Base-by-base conservation (phyloP, 2,113 vertebrate species). In the Rallus limicola region DNA sequence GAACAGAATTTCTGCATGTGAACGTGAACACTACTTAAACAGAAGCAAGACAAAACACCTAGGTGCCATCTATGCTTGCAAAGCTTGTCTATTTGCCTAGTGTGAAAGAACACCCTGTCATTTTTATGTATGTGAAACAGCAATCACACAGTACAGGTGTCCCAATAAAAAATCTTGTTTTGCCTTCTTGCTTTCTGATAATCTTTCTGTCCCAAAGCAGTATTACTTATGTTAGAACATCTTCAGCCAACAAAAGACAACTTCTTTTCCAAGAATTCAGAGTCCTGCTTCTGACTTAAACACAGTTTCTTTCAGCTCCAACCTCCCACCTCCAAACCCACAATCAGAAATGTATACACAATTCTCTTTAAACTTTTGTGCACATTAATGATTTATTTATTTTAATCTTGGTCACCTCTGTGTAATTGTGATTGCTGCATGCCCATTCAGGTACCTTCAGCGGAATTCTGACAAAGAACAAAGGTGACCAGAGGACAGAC, bases 211-310 rank as follows among this genome's bases (percentile, higher is more conserved):
- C 55, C 42, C 78, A 86, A 85, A 75, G 95, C 80, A 96, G 24
- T n/a, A 68, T 62, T 96, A 97, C 31, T 96, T 93, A 95, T 97
- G 96, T 91, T 97, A 97, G 88, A 25, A 89, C 67, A 97, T 76
- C 85, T 97, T 97, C 80, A 97, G 93, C 94, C 92, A 96, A 97
- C 92, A 97, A 94, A 92, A 97, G 94, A 92, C 78, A 97, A 97
- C 88, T 33, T 90, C 72, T 96, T 46, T 92, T 82, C 71, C 71
- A 90, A 96, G 97, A 98, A 97, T 97, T 97, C 86, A 91, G 69
- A 88, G 53, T 76, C 86, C 59, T 68, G 64, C 21, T 53, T 18
- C 19, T 71, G 46, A 82, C 34, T 24, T 50, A 67, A 55, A 83
- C 63, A 33, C 23, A 84, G 29, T 82, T 92, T 85, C 38, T 64